Percentiles rank a stretch among this genome's conserved stretches.
Conservation (phyloP, 2,113 vertebrate genomes). For the Scopus umbretta region DNA sequence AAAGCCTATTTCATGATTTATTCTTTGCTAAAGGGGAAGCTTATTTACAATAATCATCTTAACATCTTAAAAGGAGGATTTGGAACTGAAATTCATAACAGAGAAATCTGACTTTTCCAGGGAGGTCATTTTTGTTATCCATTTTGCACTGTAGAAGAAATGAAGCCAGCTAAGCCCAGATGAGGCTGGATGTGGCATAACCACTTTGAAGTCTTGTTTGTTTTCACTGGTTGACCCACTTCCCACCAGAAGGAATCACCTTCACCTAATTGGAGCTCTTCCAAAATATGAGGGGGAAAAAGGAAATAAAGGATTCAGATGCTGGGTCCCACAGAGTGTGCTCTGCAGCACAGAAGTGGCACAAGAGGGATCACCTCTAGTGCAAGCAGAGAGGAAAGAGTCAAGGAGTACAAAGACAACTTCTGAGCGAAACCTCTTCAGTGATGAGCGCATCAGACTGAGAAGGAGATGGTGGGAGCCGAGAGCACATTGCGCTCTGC, state of each 20-base stretch:
- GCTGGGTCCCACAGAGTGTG: background rate
- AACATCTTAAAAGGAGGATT: slow-evolving; percentile 30
- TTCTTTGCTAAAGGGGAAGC: slow-evolving; percentile 40
- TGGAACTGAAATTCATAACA: slow-evolving; percentile 41
- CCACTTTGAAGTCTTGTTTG: slow-evolving; percentile 27
- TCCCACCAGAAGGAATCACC: background rate
- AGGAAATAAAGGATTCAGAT: background rate
- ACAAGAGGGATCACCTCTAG: background rate
- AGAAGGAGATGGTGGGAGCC: background rate
- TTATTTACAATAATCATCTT: slow-evolving; percentile 49
- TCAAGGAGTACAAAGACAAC: background rate
- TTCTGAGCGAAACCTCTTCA: background rate
- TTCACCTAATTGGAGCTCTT: background rate
- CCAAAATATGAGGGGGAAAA: background rate
- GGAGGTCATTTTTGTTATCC: slow-evolving; percentile 16
- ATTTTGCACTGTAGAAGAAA: background rate
- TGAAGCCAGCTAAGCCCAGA: background rate
- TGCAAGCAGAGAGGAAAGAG: background rate
- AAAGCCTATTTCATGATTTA: slow-evolving; percentile 32
- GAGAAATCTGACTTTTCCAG: slow-evolving; percentile 13
- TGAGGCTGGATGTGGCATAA: background rate
- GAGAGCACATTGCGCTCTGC: background rate
- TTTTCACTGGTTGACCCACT: background rate
- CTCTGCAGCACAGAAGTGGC: background rate
- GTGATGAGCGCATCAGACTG: background rate